Evolutionary conservation across 1,140 invertebrate genomes (phyloP).

Genomic region (Melanaphis sacchari): DNA sequence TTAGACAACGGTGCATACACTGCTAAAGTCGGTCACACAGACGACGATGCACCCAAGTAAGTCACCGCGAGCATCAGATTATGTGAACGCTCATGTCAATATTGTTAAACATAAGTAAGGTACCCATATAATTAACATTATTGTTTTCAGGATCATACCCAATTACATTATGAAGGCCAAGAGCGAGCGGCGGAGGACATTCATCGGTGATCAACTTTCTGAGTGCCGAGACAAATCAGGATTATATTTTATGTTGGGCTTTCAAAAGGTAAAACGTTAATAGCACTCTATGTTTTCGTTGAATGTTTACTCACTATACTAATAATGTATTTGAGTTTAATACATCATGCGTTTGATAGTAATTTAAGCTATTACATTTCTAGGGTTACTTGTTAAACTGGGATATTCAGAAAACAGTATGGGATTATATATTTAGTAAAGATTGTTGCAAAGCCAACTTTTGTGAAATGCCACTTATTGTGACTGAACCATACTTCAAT

Average conservation of each 20-base stretch:
- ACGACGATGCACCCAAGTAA: slow-evolving; percentile 73
- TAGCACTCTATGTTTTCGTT: not conserved
- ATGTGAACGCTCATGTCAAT: not conserved
- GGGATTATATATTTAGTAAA: slow-evolving; percentile 94
- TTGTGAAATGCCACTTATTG: slow-evolving; percentile 79
- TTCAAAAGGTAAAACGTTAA: slow-evolving; percentile 76
- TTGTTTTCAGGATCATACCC: slow-evolving; percentile 76
- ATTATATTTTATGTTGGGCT: slow-evolving; percentile 91
- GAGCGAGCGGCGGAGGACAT: slow-evolving; percentile 89
- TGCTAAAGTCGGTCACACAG: slow-evolving; percentile 82
- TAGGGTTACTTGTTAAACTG: slow-evolving; percentile 92
- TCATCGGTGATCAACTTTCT: slow-evolving; percentile 92
- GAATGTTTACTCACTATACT: not conserved
- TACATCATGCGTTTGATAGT: not conserved
- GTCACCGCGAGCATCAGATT: slow-evolving; percentile 18
- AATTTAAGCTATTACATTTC: slow-evolving; percentile 57
- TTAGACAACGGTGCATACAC: slow-evolving; percentile 88
- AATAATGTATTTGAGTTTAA: not conserved
- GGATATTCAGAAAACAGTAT: slow-evolving; percentile 94
- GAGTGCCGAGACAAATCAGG: slow-evolving; percentile 96
- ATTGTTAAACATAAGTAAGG: not conserved
- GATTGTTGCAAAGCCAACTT: slow-evolving; percentile 83
- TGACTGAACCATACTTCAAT: slow-evolving; percentile 95
- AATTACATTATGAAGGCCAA: slow-evolving; percentile 99
- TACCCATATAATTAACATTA: not conserved